Percentiles rank a stretch among this genome's conserved stretches.
Conservation (phyloP, 2,888 invertebrate genomes). For the Stenodera caucasica region DNA sequence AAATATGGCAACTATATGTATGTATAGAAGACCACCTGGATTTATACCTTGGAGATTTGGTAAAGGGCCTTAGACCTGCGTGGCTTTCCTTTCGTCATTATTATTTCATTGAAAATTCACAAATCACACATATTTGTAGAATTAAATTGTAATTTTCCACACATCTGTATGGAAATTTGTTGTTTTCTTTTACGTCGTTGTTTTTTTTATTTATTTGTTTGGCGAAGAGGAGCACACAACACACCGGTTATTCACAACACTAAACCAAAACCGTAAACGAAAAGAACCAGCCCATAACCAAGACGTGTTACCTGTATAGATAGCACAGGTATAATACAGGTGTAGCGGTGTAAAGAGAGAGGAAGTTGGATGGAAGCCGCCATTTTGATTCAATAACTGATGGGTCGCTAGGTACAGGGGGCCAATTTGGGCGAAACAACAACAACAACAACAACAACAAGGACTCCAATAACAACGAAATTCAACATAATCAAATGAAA, state of each 20-base stretch:
- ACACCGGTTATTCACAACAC: conserved; percentile 39
- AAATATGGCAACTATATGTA: conserved; percentile 34
- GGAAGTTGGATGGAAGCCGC: no score
- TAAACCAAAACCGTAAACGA: conserved; percentile 20
- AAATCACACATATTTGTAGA: neutral
- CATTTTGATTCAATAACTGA: no score
- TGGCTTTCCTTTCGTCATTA: conserved; percentile 64
- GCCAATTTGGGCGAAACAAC: neutral
- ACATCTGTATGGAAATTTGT: conserved; percentile 39
- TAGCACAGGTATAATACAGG: conserved; percentile 29
- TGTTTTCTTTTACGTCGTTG: no score
- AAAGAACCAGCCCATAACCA: conserved; percentile 42
- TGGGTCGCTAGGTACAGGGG: no score
- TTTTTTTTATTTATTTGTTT: no score
- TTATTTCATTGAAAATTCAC: conserved; percentile 36
- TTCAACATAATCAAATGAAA: neutral
- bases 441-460: neutral
- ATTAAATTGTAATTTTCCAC: conserved; percentile 43
- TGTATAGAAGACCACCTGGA: conserved; percentile 12
- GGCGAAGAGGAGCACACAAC: no score
- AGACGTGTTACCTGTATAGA: conserved; percentile 19
- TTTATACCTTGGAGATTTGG: conserved; percentile 72
- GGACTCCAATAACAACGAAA: neutral
- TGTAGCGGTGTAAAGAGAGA: conserved; percentile 28
- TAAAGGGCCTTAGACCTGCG: conserved; percentile 66